Evolutionary conservation across 2,888 invertebrate species (phyloP).

Genomic region (Melanostoma scalare): DNA sequence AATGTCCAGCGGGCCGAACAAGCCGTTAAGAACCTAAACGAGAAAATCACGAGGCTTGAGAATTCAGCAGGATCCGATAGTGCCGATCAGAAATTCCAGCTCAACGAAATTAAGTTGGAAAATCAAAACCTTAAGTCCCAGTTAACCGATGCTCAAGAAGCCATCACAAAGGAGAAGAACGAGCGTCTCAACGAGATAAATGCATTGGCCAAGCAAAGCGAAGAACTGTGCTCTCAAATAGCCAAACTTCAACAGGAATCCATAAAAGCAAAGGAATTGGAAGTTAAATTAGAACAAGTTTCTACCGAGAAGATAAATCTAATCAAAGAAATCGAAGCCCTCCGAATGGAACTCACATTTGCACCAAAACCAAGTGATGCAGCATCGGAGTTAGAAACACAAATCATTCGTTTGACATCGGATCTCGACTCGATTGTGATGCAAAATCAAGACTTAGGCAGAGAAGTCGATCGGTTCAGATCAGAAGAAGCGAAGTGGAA

Average conservation of each 20-base stretch:
- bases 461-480: slow-evolving; percentile 46
- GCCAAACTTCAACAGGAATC: slow-evolving; percentile 52
- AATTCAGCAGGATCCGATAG: slow-evolving; percentile 74
- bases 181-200: slow-evolving; percentile 41
- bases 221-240: slow-evolving; percentile 37
- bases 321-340: slow-evolving; percentile 65
- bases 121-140: slow-evolving; percentile 76
- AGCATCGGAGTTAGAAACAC: slow-evolving; percentile 21
- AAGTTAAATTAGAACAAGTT: slow-evolving; percentile 51
- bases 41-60: slow-evolving; percentile 74
- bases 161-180: slow-evolving; percentile 58
- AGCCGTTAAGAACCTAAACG: slow-evolving; percentile 76
- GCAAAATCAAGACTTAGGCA: slow-evolving; percentile 61
- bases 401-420: slow-evolving; percentile 22
- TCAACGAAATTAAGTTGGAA: slow-evolving; percentile 76
- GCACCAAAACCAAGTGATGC: slow-evolving; percentile 22
- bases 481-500: slow-evolving; percentile 8
- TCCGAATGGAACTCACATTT: slow-evolving; percentile 58
- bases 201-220: slow-evolving; percentile 37
- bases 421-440: slow-evolving; percentile 53
- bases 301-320: slow-evolving; percentile 57
- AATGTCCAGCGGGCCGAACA: slow-evolving; percentile 79
- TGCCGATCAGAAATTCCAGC: slow-evolving; percentile 75
- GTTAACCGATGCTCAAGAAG: slow-evolving; percentile 74
- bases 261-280: slow-evolving; percentile 44